Percentiles rank a stretch among this genome's conserved stretches.
Conservation (phyloP, 2,888 invertebrate genomes). For the Melangyna quadrimaculata region DNA sequence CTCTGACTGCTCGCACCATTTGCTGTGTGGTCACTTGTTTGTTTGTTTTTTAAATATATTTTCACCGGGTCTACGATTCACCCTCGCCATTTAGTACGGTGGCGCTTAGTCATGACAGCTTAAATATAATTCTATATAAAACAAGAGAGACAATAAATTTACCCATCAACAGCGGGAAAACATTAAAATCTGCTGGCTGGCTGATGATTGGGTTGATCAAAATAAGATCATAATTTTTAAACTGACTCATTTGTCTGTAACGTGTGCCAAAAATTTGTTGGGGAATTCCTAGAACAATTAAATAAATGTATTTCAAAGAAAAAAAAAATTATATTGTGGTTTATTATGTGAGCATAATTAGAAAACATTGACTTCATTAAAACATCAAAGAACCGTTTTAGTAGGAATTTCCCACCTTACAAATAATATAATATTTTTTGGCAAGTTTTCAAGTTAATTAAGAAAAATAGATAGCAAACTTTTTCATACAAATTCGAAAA, state of each 20-base stretch:
- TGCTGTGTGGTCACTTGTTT: conserved; percentile 1
- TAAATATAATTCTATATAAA: background rate
- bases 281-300: conserved; percentile 58
- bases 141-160: conserved; percentile 4
- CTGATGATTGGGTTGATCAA: background rate
- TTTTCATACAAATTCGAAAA: background rate
- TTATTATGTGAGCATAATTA: background rate
- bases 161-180: conserved; percentile 24
- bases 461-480: background rate
- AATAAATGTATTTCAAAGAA: background rate
- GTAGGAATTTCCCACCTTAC: background rate
- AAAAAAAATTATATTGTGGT: background rate
- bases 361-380: background rate
- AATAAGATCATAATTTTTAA: background rate
- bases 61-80: background rate
- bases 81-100: conserved; percentile 9
- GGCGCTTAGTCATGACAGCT: conserved; percentile 65
- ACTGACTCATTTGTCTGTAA: conserved; percentile 41
- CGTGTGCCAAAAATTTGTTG: conserved; percentile 60
- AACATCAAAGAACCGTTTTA: background rate
- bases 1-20: background rate
- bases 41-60: background rate
- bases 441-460: background rate
- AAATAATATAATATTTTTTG: background rate
- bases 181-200: conserved; percentile 12